These are phyloP conservation scores for Meliscaeva auricollis DNA, from an alignment of 2,888 invertebrate genomes.

Conservation along the genomic window DNA sequence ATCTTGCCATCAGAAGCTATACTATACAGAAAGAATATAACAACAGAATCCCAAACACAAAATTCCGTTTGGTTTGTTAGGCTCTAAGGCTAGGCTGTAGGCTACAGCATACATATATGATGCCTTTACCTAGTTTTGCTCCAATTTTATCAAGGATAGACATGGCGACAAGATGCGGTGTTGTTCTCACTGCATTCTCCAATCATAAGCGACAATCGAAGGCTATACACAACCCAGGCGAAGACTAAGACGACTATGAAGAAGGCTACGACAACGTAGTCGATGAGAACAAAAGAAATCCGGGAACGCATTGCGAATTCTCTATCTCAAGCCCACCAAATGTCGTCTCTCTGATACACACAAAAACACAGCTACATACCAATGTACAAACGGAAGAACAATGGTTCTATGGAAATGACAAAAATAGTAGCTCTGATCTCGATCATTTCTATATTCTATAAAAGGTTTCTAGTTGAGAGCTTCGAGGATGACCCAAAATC, in stretches of 20 bases:
- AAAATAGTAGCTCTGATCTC: constrained; percentile 59
- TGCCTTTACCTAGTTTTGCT: constrained; percentile 64
- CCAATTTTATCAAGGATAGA: constrained; percentile 63
- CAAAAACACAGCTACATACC: too few species aligned
- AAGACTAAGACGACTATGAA: too few species aligned
- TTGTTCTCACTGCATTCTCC: constrained; percentile 57
- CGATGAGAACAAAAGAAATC: constrained; percentile 69
- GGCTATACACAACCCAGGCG: not conserved
- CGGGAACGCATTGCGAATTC: constrained; percentile 68
- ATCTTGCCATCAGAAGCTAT: not conserved
- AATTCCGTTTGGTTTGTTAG: constrained; percentile 71
- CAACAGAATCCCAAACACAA: constrained; percentile 39
- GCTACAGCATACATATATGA: constrained; percentile 16
- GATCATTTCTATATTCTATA: constrained; percentile 76
- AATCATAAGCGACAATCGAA: constrained; percentile 75
- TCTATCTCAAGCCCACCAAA: constrained; percentile 23
- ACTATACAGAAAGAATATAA: not conserved
- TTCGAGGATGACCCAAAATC: constrained; percentile 33
- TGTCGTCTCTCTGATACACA: not conserved
- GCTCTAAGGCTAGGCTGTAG: not conserved
- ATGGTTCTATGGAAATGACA: constrained; percentile 64
- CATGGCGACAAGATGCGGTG: constrained; percentile 49
- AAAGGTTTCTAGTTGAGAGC: constrained; percentile 56
- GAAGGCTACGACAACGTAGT: not conserved
- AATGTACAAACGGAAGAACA: constrained; percentile 33